A percentile compares a stretch with the other conserved stretches of the same genome.
Conservation (phyloP, 1,140 invertebrate genomes). For the Daktulosphaira vitifoliae region DNA sequence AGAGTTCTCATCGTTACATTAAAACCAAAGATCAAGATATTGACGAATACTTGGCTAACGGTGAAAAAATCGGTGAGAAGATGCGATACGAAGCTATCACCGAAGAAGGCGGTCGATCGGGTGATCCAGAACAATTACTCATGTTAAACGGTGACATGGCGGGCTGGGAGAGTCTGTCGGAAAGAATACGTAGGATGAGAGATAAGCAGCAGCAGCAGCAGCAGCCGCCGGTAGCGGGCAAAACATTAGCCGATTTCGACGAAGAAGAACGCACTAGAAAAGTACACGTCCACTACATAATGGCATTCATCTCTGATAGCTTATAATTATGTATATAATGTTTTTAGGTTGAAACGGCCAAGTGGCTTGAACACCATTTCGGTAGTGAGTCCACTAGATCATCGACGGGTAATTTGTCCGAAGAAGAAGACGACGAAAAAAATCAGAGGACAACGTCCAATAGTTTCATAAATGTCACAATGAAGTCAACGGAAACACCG, state of each 20-base stretch:
- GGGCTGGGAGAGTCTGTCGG: constrained; percentile 66
- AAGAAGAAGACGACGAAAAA: constrained; percentile 48
- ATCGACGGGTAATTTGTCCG: constrained; percentile 43
- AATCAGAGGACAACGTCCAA: constrained; percentile 47
- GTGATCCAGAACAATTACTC: constrained; percentile 53
- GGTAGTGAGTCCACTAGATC: constrained; percentile 72
- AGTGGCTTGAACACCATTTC: constrained; percentile 82
- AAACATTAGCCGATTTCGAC: constrained; percentile 75
- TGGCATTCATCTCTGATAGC: not conserved
- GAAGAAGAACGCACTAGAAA: constrained; percentile 80
- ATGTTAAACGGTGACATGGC: constrained; percentile 45
- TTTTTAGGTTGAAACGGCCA: constrained; percentile 62
- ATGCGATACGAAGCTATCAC: constrained; percentile 69
- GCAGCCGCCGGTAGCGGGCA: constrained; percentile 44
- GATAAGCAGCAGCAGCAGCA: constrained; percentile 41
- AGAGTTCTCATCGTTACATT: constrained; percentile 48
- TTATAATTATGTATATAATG: not conserved
- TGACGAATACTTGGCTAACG: constrained; percentile 66
- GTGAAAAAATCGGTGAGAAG: constrained; percentile 61
- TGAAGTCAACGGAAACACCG: constrained; percentile 54
- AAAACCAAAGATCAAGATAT: constrained; percentile 57
- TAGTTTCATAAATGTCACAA: constrained; percentile 66
- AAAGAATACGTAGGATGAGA: constrained; percentile 57
- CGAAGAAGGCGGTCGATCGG: constrained; percentile 54
- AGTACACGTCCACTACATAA: too few species aligned